Conservation (phyloP, 2,113 vertebrate genomes). For the Varanus salvator region DNA sequence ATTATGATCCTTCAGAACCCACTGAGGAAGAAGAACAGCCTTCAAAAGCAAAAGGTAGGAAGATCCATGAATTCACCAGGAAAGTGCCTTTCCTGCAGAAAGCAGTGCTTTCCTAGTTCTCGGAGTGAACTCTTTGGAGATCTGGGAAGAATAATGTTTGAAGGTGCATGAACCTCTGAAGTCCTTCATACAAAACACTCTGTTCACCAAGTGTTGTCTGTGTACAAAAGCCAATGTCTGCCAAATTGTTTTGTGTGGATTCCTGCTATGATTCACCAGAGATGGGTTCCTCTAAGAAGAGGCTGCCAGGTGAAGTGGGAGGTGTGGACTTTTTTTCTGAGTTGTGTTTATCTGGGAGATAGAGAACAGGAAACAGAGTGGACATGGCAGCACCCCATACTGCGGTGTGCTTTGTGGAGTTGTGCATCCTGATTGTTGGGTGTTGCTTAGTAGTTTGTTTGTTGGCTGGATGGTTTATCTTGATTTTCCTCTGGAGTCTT, state of each 20-base stretch:
- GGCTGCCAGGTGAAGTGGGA: neutral
- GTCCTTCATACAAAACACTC: neutral
- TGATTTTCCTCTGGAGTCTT: neutral
- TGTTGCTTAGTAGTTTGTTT: neutral
- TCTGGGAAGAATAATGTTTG: too few relatives aligned
- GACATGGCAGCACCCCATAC: neutral
- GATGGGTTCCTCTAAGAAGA: neutral
- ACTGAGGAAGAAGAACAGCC: slow-evolving; percentile 93
- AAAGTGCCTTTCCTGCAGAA: neutral
- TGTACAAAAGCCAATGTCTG: neutral
- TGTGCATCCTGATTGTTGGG: neutral
- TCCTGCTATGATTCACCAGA: neutral
- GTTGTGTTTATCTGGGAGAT: neutral
- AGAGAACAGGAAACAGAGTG: neutral
- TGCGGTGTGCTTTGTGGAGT: neutral
- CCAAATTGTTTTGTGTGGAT: neutral
- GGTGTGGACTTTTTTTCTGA: neutral
- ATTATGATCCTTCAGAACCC: slow-evolving; percentile 97
- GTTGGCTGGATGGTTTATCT: neutral
- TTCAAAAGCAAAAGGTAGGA: slow-evolving; percentile 84
- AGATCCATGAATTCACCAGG: neutral
- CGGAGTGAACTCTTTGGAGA: neutral
- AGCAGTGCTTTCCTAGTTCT: neutral
- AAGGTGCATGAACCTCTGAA: neutral
- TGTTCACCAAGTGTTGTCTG: too few relatives aligned